These are phyloP conservation scores for Axinella damicornis DNA, from an alignment of 37 sponge, comb jelly and placozoan species.

Conservation along the genomic window DNA sequence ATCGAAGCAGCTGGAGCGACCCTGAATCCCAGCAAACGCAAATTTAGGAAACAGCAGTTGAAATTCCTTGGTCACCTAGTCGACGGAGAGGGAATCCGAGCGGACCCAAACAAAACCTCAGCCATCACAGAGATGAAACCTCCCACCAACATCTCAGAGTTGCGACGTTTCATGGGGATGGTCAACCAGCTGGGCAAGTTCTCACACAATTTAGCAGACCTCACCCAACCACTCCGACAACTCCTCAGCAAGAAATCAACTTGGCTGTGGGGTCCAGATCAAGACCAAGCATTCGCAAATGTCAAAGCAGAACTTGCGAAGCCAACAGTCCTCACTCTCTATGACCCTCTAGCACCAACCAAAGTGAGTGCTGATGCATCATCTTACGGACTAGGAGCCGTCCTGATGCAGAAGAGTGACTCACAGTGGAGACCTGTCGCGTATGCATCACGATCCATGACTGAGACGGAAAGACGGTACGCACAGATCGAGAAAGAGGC, in stretches of 20 bases:
- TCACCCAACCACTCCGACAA: slow-evolving; percentile 42
- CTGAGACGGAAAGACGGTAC: slow-evolving; percentile 45
- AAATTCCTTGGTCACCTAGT: slow-evolving; percentile 42
- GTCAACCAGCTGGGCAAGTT: slow-evolving; percentile 56
- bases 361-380: slow-evolving; percentile 52
- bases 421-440: slow-evolving; percentile 31
- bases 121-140: slow-evolving; percentile 33
- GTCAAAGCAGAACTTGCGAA: slow-evolving; percentile 37
- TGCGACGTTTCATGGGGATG: slow-evolving; percentile 64
- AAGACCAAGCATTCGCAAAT: slow-evolving; percentile 27
- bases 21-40: slow-evolving; percentile 38
- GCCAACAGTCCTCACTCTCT: slow-evolving; percentile 42
- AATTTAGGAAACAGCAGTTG: not conserved
- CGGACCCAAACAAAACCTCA: slow-evolving; percentile 46
- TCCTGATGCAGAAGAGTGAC: slow-evolving; percentile 10
- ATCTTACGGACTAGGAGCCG: slow-evolving; percentile 46
- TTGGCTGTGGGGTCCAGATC: slow-evolving; percentile 49
- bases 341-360: slow-evolving; percentile 35
- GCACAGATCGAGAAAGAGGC: slow-evolving; percentile 30
- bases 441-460: slow-evolving; percentile 43
- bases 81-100: slow-evolving; percentile 17
- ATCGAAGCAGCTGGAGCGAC: slow-evolving; percentile 28
- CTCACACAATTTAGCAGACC: slow-evolving; percentile 29
- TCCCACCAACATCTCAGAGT: slow-evolving; percentile 14
- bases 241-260: slow-evolving; percentile 21